These are phyloP conservation scores for Phalacrocorax brasilianus DNA, from an alignment of 2,113 vertebrate species.

Conservation along the genomic window DNA sequence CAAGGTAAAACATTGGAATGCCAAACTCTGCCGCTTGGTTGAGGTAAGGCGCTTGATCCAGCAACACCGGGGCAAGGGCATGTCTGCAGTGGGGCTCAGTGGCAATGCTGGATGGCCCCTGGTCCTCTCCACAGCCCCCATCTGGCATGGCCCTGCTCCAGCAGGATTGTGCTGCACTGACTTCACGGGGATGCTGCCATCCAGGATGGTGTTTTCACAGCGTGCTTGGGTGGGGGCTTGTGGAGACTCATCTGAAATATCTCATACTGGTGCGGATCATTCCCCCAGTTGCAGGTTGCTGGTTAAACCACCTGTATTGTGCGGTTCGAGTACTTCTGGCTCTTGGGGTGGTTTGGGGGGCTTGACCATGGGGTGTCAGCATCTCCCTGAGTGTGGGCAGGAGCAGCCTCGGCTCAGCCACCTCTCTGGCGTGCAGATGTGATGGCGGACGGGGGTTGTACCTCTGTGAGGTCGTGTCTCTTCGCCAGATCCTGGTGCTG, in stretches of 20 bases:
- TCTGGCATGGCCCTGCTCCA: fast-evolving
- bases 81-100: fast-evolving
- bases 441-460: background rate
- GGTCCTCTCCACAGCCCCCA: background rate
- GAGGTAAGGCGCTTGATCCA: background rate
- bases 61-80: fast-evolving
- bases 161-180: background rate
- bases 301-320: background rate
- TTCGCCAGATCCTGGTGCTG: background rate
- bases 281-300: background rate
- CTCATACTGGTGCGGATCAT: background rate
- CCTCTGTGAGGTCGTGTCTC: background rate
- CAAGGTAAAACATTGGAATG: background rate
- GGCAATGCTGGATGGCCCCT: fast-evolving
- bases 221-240: fast-evolving
- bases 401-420: background rate
- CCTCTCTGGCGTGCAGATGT: fast-evolving
- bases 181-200: background rate
- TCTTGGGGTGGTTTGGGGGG: fast-evolving
- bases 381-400: fast-evolving
- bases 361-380: background rate
- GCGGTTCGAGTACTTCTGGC: fast-evolving
- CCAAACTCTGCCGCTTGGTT: background rate
- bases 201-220: background rate
- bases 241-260: background rate